Conservation (phyloP, 2,888 invertebrate genomes). For the Pammene fasciana region DNA sequence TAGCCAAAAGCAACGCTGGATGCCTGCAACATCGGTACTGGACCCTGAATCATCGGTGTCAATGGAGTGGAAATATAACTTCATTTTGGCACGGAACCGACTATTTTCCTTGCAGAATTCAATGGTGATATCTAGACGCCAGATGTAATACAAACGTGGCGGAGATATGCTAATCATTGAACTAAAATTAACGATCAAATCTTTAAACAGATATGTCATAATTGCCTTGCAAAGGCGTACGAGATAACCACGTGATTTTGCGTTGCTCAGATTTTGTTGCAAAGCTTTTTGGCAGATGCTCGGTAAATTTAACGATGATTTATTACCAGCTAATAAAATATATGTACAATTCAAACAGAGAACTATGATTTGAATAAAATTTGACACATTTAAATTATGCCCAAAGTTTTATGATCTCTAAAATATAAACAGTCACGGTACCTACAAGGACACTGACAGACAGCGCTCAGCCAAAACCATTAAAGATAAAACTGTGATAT, state of each 20-base stretch:
- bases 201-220: slow-evolving; percentile 14
- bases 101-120: slow-evolving; percentile 59
- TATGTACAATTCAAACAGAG: slow-evolving; percentile 39
- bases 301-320: slow-evolving; percentile 35
- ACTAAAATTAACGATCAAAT: slow-evolving; percentile 15
- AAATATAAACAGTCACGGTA: no score
- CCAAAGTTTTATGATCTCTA: slow-evolving; percentile 47
- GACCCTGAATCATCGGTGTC: slow-evolving; percentile 70
- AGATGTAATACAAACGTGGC: slow-evolving; percentile 21
- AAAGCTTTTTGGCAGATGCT: slow-evolving; percentile 30
- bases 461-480: no score
- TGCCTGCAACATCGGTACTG: slow-evolving; percentile 48
- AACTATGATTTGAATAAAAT: slow-evolving; percentile 51
- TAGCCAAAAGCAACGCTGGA: slow-evolving; percentile 64
- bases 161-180: slow-evolving; percentile 24
- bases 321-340: slow-evolving; percentile 32
- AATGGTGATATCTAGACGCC: slow-evolving; percentile 51
- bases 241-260: slow-evolving; percentile 11
- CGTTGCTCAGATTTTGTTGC: slow-evolving; percentile 16
- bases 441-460: no score
- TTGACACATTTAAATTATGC: slow-evolving; percentile 49
- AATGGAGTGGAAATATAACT: slow-evolving; percentile 72
- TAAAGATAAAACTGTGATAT: no score
- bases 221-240: slow-evolving; percentile 3
- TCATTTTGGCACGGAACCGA: slow-evolving; percentile 70